Evolutionary conservation across 2,888 invertebrate genomes (phyloP), one percentile per base, ranked within the genome.

Genomic region (Steinernema scapterisci): DNA sequence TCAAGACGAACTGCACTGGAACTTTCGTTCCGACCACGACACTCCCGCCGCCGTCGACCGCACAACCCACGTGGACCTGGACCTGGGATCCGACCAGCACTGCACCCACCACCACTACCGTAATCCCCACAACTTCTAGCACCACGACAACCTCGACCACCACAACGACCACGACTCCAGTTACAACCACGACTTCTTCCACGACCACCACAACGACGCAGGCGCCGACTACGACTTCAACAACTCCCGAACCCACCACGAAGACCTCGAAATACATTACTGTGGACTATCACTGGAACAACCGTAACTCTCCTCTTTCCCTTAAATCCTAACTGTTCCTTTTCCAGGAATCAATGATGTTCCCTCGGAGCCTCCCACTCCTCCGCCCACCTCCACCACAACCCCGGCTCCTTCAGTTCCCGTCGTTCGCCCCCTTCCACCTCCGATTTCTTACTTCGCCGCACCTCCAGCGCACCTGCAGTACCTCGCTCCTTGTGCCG

Each of bases 21-120:
- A 21, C 13, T 6, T 38, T 16, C 11, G 25, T 44, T 9, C 31
- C 38, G 13, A 25, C 72, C 23, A 45, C 52, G 9, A 73, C 19
- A n/a, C 44, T 72, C 71, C 21, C 19, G 72, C 43, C 31, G n/a
- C 43, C 45, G 38, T 27, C 74, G 70, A 74, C 71, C 21, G 75
- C 74, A n/a, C 31, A 54, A 13, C 52, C 51, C 27, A 54, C 56
- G n/a, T 74, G 48, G 44, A 54, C 74, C 9, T 63, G 63, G 63
- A 63, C 63, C 3, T 63, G 63, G 70, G 43, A 9, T 1, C 44
- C 70, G 1, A 70, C 70, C n/a, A 70, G 38, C 43, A 70, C 71
- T 43, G 19, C 71, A 43, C 25, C 71, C 13, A 56, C 48, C 5
- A 71, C 51, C 21, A 45, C 44, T 7, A 45, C 48, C 71, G 7